A percentile compares a stretch with the other conserved stretches of the same genome.
Conservation (phyloP, 2,888 invertebrate species). For the Sesamia inferens region DNA sequence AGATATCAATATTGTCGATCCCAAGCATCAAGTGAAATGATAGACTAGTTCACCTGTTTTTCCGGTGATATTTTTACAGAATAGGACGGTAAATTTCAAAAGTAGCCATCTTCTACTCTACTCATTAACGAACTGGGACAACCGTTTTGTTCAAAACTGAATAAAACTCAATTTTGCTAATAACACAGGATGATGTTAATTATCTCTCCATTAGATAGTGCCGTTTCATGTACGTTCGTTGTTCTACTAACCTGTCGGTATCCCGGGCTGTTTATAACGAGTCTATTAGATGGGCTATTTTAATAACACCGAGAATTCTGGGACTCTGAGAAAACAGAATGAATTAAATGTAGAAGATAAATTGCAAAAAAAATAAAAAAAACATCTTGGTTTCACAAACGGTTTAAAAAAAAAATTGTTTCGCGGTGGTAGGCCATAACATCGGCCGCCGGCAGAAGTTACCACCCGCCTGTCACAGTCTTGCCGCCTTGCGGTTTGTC, state of each 20-base stretch:
- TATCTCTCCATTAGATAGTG: conserved; percentile 36
- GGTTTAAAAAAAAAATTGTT: neutral
- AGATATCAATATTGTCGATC: neutral
- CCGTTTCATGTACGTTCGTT: conserved; percentile 51
- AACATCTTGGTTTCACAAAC: neutral
- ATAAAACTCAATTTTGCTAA: conserved; percentile 41
- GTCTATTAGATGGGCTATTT: conserved; percentile 52
- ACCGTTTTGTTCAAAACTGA: conserved; percentile 23
- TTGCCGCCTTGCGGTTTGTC: too few species aligned
- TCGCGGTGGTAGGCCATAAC: too few species aligned
- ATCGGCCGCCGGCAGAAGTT: too few species aligned
- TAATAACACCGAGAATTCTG: conserved; percentile 35
- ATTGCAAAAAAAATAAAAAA: neutral
- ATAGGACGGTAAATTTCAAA: neutral
- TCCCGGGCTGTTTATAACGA: conserved; percentile 48
- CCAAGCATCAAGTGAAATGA: neutral
- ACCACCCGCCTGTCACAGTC: too few species aligned
- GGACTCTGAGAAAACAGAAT: conserved; percentile 5
- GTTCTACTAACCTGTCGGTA: conserved; percentile 52
- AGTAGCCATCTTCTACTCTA: neutral
- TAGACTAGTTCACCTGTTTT: neutral
- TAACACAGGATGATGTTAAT: conserved; percentile 59
- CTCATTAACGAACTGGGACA: conserved; percentile 1
- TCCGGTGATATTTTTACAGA: neutral
- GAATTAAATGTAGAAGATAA: neutral